Percentiles rank a stretch among this genome's conserved stretches.
Conservation (phyloP, 2,113 vertebrate species). For the Odobenus rosmarus region DNA sequence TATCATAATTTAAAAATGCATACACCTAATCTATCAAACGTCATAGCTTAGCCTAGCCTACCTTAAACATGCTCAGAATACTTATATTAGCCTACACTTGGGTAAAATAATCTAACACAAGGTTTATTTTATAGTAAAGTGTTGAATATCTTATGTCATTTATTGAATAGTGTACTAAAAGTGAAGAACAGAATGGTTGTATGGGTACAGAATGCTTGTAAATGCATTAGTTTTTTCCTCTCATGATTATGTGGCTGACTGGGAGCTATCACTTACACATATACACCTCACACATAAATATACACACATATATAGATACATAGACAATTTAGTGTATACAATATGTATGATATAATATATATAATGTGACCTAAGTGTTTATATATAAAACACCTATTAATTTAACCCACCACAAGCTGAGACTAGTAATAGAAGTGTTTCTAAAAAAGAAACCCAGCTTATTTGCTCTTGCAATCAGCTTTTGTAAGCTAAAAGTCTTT, state of each 20-base stretch:
- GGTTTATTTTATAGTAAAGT: not conserved
- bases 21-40: not conserved
- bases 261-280: not conserved
- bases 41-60: not conserved
- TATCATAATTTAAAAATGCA: not conserved
- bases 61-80: not conserved
- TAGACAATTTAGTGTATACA: not conserved
- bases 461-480: constrained; percentile 71
- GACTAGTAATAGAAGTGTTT: constrained; percentile 68
- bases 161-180: not conserved
- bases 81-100: not conserved
- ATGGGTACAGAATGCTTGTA: not conserved
- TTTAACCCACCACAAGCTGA: constrained; percentile 57
- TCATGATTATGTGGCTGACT: not conserved
- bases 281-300: not conserved
- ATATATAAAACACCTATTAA: constrained; percentile 47
- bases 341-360: not conserved
- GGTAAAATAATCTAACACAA: not conserved
- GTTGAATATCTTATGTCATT: not conserved
- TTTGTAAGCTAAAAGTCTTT: constrained; percentile 64
- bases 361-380: not conserved
- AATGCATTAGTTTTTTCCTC: not conserved
- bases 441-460: constrained; percentile 52
- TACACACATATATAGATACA: too few species aligned
- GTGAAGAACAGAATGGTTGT: not conserved